phyloP scores from a whole-genome alignment of 2,797 vertebrate species.

The Hydrocynus forskahlii region DNA sequence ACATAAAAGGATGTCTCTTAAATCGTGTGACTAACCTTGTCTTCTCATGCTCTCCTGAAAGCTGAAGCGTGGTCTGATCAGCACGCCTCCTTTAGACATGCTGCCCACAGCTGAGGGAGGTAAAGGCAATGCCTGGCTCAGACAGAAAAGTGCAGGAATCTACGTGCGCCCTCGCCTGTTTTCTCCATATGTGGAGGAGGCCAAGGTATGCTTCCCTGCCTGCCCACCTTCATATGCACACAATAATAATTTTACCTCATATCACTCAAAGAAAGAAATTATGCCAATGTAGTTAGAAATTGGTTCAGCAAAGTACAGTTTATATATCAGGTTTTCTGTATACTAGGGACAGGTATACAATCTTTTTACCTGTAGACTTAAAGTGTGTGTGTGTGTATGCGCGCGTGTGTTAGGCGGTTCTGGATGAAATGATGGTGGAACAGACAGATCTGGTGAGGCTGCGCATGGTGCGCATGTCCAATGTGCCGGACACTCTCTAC shows the following conservation, averaged over 20 bases:
- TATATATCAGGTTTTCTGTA: not conserved
- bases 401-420: constrained; percentile 80
- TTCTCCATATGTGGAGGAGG: constrained; percentile 98
- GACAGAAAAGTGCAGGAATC: constrained; percentile 95
- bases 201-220: constrained; percentile 85
- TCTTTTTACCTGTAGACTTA: not conserved
- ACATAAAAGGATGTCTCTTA: not conserved
- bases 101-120: constrained; percentile 93
- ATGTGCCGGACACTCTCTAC: constrained; percentile 98
- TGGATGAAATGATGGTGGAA: constrained; percentile 99
- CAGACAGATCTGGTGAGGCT: constrained; percentile 95
- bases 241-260: not conserved
- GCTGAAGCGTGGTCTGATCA: constrained; percentile 96
- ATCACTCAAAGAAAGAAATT: not conserved
- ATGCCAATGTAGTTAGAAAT: not conserved
- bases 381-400: constrained; percentile 57
- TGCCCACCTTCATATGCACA: constrained; percentile 21
- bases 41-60: constrained; percentile 18
- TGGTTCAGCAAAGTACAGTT: not conserved
- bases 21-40: constrained; percentile 15
- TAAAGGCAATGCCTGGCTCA: constrained; percentile 95
- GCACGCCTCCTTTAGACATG: constrained; percentile 98
- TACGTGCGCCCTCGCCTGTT: constrained; percentile 96
- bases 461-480: constrained; percentile 98
- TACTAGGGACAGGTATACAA: not conserved